Evolutionary conservation across 2,888 invertebrate species (phyloP).

Genomic region (Athrips mouffetella): DNA sequence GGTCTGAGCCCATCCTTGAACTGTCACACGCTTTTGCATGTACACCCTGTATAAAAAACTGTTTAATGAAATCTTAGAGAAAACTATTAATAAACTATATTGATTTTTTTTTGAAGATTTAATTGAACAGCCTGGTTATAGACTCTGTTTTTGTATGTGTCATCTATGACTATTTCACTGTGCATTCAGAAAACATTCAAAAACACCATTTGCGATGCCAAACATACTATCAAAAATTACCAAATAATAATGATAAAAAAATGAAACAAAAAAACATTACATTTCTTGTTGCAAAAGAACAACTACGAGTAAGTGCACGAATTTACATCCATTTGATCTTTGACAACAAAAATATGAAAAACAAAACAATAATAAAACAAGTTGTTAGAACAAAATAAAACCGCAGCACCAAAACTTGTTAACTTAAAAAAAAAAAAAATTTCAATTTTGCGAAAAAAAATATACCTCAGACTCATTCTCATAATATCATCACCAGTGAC

Average conservation of each 20-base stretch:
- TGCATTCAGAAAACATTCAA: constrained; percentile 33
- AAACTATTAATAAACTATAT: too few relatives aligned
- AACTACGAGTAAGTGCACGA: background rate
- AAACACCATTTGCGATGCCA: constrained; percentile 25
- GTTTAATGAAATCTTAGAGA: too few relatives aligned
- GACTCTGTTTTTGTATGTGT: constrained; percentile 11
- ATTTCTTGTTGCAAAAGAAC: constrained; percentile 1
- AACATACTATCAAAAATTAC: constrained; percentile 25
- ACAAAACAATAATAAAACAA: constrained; percentile 24
- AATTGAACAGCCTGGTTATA: too few relatives aligned
- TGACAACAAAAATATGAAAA: constrained; percentile 27
- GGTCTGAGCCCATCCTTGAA: too few relatives aligned
- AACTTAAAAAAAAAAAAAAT: constrained; percentile 26
- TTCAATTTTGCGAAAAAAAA: constrained; percentile 28
- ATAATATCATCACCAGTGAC: constrained; percentile 87
- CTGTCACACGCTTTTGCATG: too few relatives aligned
- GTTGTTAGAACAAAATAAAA: constrained; percentile 21
- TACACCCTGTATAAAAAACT: too few relatives aligned
- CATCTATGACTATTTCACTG: constrained; percentile 22
- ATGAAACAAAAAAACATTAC: background rate
- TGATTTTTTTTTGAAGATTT: too few relatives aligned
- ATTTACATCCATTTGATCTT: background rate
- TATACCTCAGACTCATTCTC: constrained; percentile 87
- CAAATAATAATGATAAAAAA: constrained; percentile 20
- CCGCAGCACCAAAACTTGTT: constrained; percentile 23